Percentiles rank a stretch among this genome's conserved stretches.
phyloP scores from a whole-genome alignment of 2,797 vertebrate species.

The Bradypus variegatus region DNA sequence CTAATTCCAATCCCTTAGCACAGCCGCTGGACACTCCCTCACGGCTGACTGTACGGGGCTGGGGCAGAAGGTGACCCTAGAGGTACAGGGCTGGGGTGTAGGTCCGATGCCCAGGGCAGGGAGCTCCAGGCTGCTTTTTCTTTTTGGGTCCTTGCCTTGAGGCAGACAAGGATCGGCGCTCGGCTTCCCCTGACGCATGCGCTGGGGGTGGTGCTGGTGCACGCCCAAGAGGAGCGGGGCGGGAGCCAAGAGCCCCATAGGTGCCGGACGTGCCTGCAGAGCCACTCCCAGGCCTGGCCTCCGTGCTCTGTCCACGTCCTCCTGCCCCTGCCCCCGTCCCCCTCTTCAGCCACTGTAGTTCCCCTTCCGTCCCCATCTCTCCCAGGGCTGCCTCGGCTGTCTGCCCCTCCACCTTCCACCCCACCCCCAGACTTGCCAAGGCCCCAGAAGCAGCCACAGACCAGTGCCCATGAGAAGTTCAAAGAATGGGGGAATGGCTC shows the following conservation, averaged over 20 bases:
- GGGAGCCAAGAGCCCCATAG: background rate
- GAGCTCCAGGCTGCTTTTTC: background rate
- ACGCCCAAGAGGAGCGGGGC: fast-evolving
- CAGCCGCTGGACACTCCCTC: background rate
- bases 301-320: background rate
- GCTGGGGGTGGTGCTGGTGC: too few species aligned
- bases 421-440: background rate
- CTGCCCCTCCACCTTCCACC: background rate
- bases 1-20: background rate
- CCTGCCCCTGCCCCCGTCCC: background rate
- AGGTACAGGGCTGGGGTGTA: too few species aligned
- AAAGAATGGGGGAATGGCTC: background rate
- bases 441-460: background rate
- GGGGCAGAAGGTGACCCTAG: background rate
- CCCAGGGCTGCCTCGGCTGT: too few species aligned
- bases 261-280: background rate
- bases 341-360: background rate
- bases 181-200: background rate
- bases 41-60: background rate
- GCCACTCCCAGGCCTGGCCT: background rate
- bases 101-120: background rate
- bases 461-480: background rate
- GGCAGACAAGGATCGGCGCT: background rate
- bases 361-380: background rate
- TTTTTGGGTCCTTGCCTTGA: background rate